These are phyloP conservation scores for Columba janthina DNA, from an alignment of 2,113 vertebrate genomes.

Conservation along the genomic window DNA sequence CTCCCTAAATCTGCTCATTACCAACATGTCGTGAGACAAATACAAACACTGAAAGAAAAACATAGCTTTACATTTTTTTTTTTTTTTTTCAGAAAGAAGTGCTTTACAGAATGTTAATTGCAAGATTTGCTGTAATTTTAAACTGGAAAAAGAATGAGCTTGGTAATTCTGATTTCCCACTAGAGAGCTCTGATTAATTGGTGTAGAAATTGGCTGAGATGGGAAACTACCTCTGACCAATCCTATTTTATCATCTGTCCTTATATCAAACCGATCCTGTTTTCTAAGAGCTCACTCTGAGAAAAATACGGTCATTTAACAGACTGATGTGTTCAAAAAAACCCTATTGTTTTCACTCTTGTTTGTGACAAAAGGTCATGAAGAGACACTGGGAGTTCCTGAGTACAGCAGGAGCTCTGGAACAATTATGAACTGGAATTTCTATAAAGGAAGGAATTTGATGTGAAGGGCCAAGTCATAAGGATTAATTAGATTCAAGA, in stretches of 20 bases:
- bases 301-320: neutral
- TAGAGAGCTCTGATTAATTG: neutral
- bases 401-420: neutral
- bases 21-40: neutral
- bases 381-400: neutral
- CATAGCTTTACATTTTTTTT: too few relatives aligned
- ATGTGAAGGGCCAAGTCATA: neutral
- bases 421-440: neutral
- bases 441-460: slow-evolving; percentile 1
- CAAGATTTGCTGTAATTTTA: neutral
- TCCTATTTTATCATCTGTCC: neutral
- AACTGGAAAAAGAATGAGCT: neutral
- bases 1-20: neutral
- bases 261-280: neutral
- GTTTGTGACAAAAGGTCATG: neutral
- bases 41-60: neutral
- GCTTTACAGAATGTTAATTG: neutral
- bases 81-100: neutral
- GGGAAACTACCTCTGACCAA: neutral
- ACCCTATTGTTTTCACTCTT: neutral
- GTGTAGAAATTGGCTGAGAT: neutral
- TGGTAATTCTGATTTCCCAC: neutral
- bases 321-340: neutral
- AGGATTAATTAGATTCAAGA: neutral
- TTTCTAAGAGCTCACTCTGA: neutral